Evolutionary conservation across 2,888 invertebrate species (phyloP), one percentile per base, ranked within the genome.

Genomic region (Neocrepidodera transversa): DNA sequence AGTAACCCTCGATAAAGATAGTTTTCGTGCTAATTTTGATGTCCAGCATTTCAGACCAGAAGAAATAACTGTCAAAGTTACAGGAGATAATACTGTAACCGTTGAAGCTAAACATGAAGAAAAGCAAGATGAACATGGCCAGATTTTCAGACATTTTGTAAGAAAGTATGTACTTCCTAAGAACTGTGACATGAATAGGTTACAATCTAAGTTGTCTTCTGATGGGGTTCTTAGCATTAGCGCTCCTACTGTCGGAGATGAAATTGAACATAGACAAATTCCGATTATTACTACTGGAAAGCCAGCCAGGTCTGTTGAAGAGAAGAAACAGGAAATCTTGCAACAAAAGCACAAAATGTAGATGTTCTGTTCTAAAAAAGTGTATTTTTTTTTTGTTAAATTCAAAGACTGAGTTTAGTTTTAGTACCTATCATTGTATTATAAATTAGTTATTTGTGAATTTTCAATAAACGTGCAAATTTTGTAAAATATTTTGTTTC

Each of bases 11-110:
- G 55, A 58, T n/a, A 52, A 59, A 20, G 30, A 60, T 28, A 63
- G 36, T 48, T 63, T 63, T 38, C 60, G 58, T 17, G 63, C 58
- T n/a, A 60, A 60, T 23, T 59, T 61, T 10, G 61, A 53, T 30
- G 61, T 64, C 8, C 64, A 64, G 54, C 64, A 62, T 28, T 64
- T 64, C 56, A 60, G 57, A 36, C 64, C 64, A 1, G 57, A 59
- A 16, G 64, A 62, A 48, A 61, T 64, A 10, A 45, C 59, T 13
- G 62, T 64, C 0, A 64, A 64, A 49, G 42, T 64, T n/a, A 54
- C 55, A 1, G 56, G 50, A 2, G 55, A 62, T 32, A 60, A 53
- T 26, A 30, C 47, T 6, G 40, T 64, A n/a, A 62, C 64, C 18
- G 49, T 64, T 8, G 64, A 64, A 35, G 64, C 57, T 0, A 57